These are phyloP conservation scores for Polyommatus icarus DNA, from an alignment of 2,888 invertebrate species.

Conservation along the genomic window DNA sequence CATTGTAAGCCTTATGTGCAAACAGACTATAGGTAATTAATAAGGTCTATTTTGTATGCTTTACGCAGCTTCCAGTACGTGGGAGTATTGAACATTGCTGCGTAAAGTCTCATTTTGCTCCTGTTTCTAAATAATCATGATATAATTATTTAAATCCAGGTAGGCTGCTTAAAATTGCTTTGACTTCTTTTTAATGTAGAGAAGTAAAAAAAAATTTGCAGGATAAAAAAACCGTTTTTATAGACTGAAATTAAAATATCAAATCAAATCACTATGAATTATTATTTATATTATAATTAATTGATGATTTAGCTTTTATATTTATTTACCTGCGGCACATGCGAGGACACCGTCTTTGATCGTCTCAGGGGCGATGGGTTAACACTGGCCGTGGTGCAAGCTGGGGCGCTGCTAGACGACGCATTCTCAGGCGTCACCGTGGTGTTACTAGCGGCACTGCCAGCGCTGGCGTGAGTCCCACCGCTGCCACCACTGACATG, in stretches of 20 bases:
- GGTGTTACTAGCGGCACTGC: constrained; percentile 44
- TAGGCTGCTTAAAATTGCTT: too few relatives aligned
- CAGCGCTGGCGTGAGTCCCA: constrained; percentile 48
- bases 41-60: background rate
- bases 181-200: too few relatives aligned
- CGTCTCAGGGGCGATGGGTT: constrained; percentile 63
- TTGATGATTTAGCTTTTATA: background rate
- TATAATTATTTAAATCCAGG: too few relatives aligned
- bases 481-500: constrained; percentile 57
- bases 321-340: constrained; percentile 50
- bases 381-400: constrained; percentile 42
- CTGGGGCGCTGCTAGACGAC: constrained; percentile 67
- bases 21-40: background rate
- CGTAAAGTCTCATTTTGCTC: too few relatives aligned
- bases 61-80: background rate
- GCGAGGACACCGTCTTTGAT: constrained; percentile 65
- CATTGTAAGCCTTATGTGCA: background rate
- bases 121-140: too few relatives aligned
- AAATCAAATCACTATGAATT: too few relatives aligned
- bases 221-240: too few relatives aligned
- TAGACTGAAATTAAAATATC: too few relatives aligned
- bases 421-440: constrained; percentile 68
- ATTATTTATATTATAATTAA: background rate
- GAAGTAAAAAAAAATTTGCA: too few relatives aligned
- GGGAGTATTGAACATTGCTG: too few relatives aligned